Conservation (phyloP, 1,140 invertebrate species). For the Aporrectodea caliginosa region DNA sequence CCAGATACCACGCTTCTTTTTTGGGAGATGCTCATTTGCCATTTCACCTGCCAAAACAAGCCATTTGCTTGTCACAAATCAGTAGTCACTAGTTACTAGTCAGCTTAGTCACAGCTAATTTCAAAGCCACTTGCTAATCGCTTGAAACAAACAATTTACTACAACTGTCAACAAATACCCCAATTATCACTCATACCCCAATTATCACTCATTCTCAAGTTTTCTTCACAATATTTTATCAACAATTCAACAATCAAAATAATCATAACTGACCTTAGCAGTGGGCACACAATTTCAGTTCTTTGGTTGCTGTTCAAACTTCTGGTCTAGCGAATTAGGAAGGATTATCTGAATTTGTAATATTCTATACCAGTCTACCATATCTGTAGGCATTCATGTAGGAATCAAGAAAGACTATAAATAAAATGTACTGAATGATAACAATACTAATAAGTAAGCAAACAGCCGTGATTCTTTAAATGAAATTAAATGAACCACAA, state of each 20-base stretch:
- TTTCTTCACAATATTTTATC: background rate
- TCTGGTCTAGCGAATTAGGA: background rate
- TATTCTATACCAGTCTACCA: background rate
- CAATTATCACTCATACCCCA: background rate
- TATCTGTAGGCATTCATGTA: background rate
- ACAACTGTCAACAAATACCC: background rate
- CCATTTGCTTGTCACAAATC: background rate
- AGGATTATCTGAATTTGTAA: background rate
- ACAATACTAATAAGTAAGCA: background rate
- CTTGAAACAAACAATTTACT: background rate
- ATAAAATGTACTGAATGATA: background rate
- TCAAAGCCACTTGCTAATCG: background rate
- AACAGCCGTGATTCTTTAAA: too few relatives aligned
- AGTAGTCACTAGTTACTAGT: background rate
- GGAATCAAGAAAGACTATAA: background rate
- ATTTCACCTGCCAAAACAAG: background rate
- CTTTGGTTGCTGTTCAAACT: background rate
- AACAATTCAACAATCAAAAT: too few relatives aligned
- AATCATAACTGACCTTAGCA: too few relatives aligned
- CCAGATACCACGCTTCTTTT: constrained; percentile 1
- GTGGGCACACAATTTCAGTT: background rate
- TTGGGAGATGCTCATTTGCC: background rate
- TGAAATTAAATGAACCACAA: background rate
- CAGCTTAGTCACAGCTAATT: background rate
- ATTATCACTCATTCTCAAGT: background rate